Evolutionary conservation across 2,888 invertebrate species (phyloP), one percentile per base, ranked within the genome.

Genomic region (Thalpophila matura): DNA sequence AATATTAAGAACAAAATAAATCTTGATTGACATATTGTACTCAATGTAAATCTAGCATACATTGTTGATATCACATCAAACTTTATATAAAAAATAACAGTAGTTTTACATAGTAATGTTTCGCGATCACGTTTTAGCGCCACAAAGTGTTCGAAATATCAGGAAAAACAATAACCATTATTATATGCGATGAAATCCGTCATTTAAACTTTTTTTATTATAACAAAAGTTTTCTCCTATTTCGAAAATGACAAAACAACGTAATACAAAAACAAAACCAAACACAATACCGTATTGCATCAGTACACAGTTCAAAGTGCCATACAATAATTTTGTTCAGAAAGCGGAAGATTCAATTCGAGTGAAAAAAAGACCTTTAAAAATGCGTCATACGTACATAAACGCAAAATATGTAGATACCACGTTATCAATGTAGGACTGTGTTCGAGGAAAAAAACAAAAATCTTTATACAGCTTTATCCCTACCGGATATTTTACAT

Each of bases 391-490:
- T 66, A 62, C 50, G 47, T 55, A 42, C 54, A 58, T 65, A 63
- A 74, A 63, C 51, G 45, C 69, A 61, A 81, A 75, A 62, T 56
- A 74, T 69, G 60, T 63, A 67, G 72, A 76, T 77, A 77, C 43
- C 59, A 24, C 51, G 72, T 74, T 80, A 80, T 80, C 82, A 74
- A 80, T 76, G 68, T 73, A 75, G 67, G 55, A 64, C 78, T 69
- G 46, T 75, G 51, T 51, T 47, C 55, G 46, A 33, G 69, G 58
- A 71, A 79, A 82, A 79, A 68, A 70, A 64, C 61, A 67, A 73
- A 79, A 74, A 66, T 64, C 70, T 56, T 47, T 40, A 64, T 51
- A 69, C 66, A 77, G 45, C 64, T 69, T 72, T 63, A 77, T 77
- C 68, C 75, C 42, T 58, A 47, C 64, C 58, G 67, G 74, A 71